These are phyloP conservation scores for Lophius americanus DNA, from an alignment of 2,797 vertebrate genomes.

Conservation along the genomic window DNA sequence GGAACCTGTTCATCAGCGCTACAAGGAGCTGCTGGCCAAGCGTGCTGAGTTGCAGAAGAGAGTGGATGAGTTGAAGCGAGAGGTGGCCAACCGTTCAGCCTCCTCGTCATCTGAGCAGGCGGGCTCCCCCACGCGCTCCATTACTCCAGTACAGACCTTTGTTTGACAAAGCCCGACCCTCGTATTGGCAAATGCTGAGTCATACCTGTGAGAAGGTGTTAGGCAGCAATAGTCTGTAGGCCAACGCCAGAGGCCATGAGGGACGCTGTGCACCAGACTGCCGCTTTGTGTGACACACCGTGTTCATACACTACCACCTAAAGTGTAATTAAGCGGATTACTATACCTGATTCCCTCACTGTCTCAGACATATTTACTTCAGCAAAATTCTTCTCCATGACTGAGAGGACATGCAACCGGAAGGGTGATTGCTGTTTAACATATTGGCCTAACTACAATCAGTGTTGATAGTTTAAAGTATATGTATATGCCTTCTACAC, in stretches of 20 bases:
- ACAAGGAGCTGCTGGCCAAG: slow-evolving; percentile 94
- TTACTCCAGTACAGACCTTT: slow-evolving; percentile 92
- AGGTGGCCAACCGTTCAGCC: slow-evolving; percentile 89
- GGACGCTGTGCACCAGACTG: slow-evolving; percentile 16
- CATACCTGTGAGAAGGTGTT: slow-evolving; percentile 29
- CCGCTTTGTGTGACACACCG: slow-evolving; percentile 21
- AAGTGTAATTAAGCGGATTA: slow-evolving; percentile 25
- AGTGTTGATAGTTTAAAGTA: slow-evolving; percentile 48
- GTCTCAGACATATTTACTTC: slow-evolving; percentile 38
- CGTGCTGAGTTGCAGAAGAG: slow-evolving; percentile 93
- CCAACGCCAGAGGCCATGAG: background rate
- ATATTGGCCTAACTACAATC: slow-evolving; percentile 42
- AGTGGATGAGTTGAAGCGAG: slow-evolving; percentile 93
- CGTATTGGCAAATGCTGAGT: slow-evolving; percentile 10
- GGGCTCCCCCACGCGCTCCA: slow-evolving; percentile 89
- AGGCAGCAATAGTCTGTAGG: slow-evolving; percentile 9
- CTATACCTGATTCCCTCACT: slow-evolving; percentile 29
- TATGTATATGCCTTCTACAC: slow-evolving; percentile 54
- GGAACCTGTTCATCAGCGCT: slow-evolving; percentile 93
- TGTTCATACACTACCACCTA: slow-evolving; percentile 38
- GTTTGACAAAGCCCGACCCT: slow-evolving; percentile 76
- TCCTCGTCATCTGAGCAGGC: slow-evolving; percentile 88
- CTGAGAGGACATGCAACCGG: slow-evolving; percentile 34
- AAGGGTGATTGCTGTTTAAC: slow-evolving; percentile 34
- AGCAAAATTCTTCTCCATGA: slow-evolving; percentile 56